These are phyloP conservation scores for Epinephelus moara DNA, from an alignment of 2,113 vertebrate species.

Conservation along the genomic window DNA sequence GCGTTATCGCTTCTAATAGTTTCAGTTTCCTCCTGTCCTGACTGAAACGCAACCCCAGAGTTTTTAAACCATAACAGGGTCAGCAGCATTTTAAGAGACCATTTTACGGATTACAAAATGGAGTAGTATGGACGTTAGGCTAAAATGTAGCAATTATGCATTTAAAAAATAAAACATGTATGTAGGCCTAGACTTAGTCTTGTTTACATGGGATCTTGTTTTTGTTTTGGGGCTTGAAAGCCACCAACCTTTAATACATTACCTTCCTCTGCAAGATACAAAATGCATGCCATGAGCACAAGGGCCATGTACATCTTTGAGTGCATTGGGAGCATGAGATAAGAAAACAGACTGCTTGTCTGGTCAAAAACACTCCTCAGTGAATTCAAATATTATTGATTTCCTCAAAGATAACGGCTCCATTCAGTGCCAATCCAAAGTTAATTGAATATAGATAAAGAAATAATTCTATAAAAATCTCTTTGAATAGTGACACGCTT, in stretches of 20 bases:
- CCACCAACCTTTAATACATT: background rate
- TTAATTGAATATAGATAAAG: background rate
- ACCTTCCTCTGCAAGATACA: background rate
- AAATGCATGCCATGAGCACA: background rate
- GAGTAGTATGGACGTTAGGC: too few relatives aligned
- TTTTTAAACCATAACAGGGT: too few relatives aligned
- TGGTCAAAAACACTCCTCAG: background rate
- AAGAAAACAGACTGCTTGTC: background rate
- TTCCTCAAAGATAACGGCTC: background rate
- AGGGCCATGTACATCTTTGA: background rate
- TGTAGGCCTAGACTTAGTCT: too few relatives aligned
- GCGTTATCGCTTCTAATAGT: too few relatives aligned
- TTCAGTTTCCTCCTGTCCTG: too few relatives aligned
- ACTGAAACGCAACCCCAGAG: too few relatives aligned
- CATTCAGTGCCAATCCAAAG: background rate
- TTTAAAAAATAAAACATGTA: too few relatives aligned
- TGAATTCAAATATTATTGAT: background rate
- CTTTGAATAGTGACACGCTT: background rate
- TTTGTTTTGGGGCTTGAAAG: background rate
- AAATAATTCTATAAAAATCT: background rate
- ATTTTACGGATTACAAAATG: too few relatives aligned
- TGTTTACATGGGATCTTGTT: background rate
- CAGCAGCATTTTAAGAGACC: too few relatives aligned
- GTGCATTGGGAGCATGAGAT: background rate
- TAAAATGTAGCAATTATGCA: too few relatives aligned